Evolutionary conservation across 2,888 invertebrate species (phyloP).

Genomic region (Polydesmus complanatus): DNA sequence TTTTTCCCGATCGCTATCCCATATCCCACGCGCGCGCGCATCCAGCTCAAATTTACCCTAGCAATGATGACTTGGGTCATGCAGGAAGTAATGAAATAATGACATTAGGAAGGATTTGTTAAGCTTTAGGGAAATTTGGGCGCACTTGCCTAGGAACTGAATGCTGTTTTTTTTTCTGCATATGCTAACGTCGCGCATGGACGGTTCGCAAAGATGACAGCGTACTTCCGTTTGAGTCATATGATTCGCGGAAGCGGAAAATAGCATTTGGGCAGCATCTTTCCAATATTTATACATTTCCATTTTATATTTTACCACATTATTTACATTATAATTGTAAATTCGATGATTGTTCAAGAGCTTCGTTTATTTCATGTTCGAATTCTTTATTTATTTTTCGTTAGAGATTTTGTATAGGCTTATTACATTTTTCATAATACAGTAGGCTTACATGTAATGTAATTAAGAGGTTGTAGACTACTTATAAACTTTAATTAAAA

Average conservation of each 20-base stretch:
- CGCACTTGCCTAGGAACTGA: background rate
- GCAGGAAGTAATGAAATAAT: slow-evolving; percentile 17
- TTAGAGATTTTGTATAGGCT: too few relatives aligned
- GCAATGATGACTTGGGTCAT: background rate
- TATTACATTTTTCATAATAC: too few relatives aligned
- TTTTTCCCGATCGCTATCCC: background rate
- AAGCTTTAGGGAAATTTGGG: background rate
- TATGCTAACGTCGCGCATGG: slow-evolving; percentile 10
- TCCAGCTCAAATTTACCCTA: background rate
- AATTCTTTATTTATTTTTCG: too few relatives aligned
- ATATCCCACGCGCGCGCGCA: too few relatives aligned
- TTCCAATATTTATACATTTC: background rate
- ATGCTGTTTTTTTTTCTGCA: slow-evolving; percentile 1
- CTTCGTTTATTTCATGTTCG: too few relatives aligned
- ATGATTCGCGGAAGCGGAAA: slow-evolving; percentile 4
- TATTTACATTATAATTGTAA: too few relatives aligned
- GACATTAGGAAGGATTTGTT: slow-evolving; percentile 12
- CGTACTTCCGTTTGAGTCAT: slow-evolving; percentile 13
- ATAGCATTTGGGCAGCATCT: background rate
- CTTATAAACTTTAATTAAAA: too few relatives aligned
- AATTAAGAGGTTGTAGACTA: too few relatives aligned
- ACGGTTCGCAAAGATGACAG: slow-evolving; percentile 9
- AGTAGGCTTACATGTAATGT: too few relatives aligned
- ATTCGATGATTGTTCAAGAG: too few relatives aligned
- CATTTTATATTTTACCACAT: too few relatives aligned